phyloP scores from a whole-genome alignment of 2,797 vertebrate species.

The Onychomys leucogaster region DNA sequence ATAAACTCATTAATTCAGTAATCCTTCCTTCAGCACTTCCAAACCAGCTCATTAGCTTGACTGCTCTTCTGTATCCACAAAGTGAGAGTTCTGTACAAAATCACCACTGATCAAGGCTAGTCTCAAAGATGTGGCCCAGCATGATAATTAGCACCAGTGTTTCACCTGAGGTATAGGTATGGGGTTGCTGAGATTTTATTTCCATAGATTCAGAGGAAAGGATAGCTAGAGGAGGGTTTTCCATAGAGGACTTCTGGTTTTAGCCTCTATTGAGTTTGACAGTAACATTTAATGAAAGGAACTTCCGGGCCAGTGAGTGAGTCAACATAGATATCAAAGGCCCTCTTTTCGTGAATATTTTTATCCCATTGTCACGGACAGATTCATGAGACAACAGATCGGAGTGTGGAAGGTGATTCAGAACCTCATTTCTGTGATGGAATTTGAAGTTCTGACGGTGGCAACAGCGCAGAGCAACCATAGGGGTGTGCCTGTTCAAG shows the following conservation, averaged over 20 bases:
- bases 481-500: neutral
- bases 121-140: neutral
- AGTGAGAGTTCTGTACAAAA: neutral
- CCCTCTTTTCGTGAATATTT: slow-evolving; percentile 29
- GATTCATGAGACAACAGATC: neutral
- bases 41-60: neutral
- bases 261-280: neutral
- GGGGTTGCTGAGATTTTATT: neutral
- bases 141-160: neutral
- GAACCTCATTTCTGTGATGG: neutral
- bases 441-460: neutral
- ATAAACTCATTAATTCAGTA: slow-evolving; percentile 2
- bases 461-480: neutral
- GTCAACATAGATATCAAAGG: slow-evolving; percentile 5
- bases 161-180: neutral
- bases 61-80: no score
- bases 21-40: neutral
- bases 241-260: neutral
- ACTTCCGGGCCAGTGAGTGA: neutral
- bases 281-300: slow-evolving; percentile 28
- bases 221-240: neutral
- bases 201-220: neutral
- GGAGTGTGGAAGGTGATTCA: neutral
- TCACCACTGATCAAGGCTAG: neutral
- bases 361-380: slow-evolving; percentile 6